Conservation (phyloP, 2,113 vertebrate species). For the Daphoenositta chrysoptera region DNA sequence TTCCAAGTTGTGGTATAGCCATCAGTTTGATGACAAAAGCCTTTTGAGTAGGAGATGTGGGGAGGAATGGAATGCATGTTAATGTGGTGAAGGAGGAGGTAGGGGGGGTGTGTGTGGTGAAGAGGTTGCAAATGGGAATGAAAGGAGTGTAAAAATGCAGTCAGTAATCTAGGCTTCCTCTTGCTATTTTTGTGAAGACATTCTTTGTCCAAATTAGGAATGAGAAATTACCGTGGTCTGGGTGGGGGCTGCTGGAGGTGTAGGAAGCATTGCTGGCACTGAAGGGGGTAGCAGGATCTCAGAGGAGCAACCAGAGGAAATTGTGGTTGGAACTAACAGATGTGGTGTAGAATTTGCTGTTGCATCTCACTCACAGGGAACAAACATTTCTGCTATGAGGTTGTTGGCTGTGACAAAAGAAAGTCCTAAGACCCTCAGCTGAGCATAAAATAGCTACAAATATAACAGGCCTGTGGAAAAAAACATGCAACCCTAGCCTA, state of each 20-base stretch:
- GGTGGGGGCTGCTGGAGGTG: not conserved
- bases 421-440: not conserved
- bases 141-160: slow-evolving; percentile 24
- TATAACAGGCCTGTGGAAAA: not conserved
- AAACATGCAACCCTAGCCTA: not conserved
- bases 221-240: not conserved
- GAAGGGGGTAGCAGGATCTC: not conserved
- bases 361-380: not conserved
- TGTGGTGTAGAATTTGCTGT: not conserved
- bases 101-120: not conserved
- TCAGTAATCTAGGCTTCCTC: slow-evolving; percentile 12
- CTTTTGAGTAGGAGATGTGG: not conserved
- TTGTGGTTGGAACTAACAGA: not conserved
- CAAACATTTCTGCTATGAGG: not conserved
- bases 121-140: not conserved
- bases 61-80: slow-evolving; percentile 40
- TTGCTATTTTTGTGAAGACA: not conserved
- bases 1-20: slow-evolving; percentile 23
- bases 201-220: not conserved
- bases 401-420: not conserved
- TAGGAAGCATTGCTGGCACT: not conserved
- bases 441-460: not conserved
- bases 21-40: slow-evolving; percentile 32
- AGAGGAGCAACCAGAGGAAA: not conserved
- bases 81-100: slow-evolving; percentile 36